Base-by-base conservation (phyloP, 2,113 vertebrate genomes). In the Carollia perspicillata region DNA sequence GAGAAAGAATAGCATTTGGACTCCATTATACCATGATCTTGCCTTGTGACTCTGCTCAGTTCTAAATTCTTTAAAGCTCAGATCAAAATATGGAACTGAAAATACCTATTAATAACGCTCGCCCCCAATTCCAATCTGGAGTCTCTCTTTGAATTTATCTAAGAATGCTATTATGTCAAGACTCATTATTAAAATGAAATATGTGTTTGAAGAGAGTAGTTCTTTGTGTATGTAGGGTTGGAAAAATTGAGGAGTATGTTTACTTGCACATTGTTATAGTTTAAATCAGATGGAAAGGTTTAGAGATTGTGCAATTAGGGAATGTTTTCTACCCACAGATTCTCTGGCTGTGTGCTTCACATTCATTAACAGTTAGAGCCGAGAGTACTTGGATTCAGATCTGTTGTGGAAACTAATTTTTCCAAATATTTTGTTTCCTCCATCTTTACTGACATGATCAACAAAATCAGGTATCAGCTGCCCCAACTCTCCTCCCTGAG, bases 221-320 rank as follows among this genome's bases (percentile, higher is more conserved):
- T 87, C 49, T 95, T 93, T 58, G 13, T 95, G 33, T 17, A 58
- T 20, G 30, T 44, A 87, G 23, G 7, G 6, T 35, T 63, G 85
- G 86, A 94, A 95, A 95, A 83, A 30, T 51, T 93, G 83, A 95
- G 66, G 74, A 68, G 60, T 81, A 8, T 90, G 51, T 95, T 94
- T 94, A 75, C 23, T 97, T 86, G 53, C 35, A 93, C 42, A 60
- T 91, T 37, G 18, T 71, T 84, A 8, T 84, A 88, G 89, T 96
- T 94, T 90, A 93, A 91, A 85, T 95, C 94, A 94, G 74, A 95
- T 88, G 91, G 90, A 66, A 95, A 94, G 35, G 28, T 88, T 96
- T 93, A 96, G 77, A 92, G 78, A 93, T 96, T 97, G 53, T 97
- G 90, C 93, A 97, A 93, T 90, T 68, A 81, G 49, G 85, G 89